A percentile compares a stretch with the other conserved stretches of the same genome.
phyloP scores from a whole-genome alignment of 2,888 invertebrate species.

The Idaea aversata region DNA sequence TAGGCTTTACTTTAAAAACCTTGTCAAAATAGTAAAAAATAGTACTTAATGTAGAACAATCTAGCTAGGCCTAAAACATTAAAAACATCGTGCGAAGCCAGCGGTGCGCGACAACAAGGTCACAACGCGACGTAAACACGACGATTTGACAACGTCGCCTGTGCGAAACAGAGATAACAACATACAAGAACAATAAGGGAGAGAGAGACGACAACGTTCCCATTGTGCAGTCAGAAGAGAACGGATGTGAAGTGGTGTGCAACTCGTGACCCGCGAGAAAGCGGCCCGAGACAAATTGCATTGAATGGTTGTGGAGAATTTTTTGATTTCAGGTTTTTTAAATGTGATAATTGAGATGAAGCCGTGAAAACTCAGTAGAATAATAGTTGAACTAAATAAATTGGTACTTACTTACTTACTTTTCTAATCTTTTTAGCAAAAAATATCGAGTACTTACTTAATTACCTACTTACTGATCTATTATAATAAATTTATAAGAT shows the following conservation, averaged over 20 bases:
- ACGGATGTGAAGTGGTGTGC: conserved; percentile 68
- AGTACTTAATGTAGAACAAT: neutral
- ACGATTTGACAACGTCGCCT: conserved; percentile 65
- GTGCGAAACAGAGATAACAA: conserved; percentile 38
- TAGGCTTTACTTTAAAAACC: neutral
- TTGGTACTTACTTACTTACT: no score
- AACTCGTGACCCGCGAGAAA: conserved; percentile 76
- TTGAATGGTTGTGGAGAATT: conserved; percentile 30
- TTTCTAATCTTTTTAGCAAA: no score
- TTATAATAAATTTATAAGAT: no score
- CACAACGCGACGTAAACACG: conserved; percentile 47
- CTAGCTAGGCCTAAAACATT: conserved; percentile 36
- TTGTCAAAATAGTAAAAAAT: neutral
- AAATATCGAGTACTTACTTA: no score
- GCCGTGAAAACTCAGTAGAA: neutral
- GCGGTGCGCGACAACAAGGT: conserved; percentile 67
- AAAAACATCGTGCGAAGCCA: conserved; percentile 43
- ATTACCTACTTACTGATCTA: no score
- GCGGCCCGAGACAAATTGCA: conserved; percentile 60
- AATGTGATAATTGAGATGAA: neutral
- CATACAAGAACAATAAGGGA: conserved; percentile 16
- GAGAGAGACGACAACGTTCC: conserved; percentile 54
- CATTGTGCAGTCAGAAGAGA: conserved; percentile 73
- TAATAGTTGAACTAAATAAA: no score
- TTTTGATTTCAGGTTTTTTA: neutral